Conservation (phyloP, 2,797 vertebrate genomes). For the Momotus momota region DNA sequence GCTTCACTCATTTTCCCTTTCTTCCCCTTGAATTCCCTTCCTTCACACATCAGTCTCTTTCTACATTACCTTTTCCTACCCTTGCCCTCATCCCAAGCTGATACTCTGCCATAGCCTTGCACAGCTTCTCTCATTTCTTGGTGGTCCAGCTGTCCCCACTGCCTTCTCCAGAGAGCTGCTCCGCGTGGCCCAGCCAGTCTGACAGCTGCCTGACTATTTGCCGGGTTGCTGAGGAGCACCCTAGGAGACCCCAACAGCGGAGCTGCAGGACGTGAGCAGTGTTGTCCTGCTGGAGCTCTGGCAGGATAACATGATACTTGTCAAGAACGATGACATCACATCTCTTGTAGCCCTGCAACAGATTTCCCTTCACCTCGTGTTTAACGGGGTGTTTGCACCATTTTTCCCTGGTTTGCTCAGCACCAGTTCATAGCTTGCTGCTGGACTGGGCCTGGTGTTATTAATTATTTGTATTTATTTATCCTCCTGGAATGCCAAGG, state of each 20-base stretch:
- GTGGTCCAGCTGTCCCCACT: background rate
- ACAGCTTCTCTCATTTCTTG: background rate
- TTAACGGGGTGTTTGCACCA: background rate
- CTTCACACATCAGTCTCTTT: background rate
- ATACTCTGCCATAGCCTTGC: background rate
- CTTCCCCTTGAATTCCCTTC: background rate
- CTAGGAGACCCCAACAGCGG: background rate
- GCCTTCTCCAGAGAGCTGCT: background rate
- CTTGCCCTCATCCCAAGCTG: background rate
- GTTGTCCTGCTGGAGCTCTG: background rate
- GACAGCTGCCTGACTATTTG: background rate
- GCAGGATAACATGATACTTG: background rate
- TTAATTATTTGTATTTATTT: constrained; percentile 10
- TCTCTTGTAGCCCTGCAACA: background rate
- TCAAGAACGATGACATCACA: constrained; percentile 18
- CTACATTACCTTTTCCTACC: background rate
- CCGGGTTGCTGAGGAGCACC: background rate
- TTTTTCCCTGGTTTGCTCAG: background rate
- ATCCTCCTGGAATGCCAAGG: background rate
- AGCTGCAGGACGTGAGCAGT: background rate
- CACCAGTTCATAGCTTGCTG: background rate
- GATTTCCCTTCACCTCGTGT: background rate
- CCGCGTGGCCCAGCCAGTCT: fast-evolving
- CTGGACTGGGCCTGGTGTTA: background rate
- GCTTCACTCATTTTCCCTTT: background rate